These are phyloP conservation scores for Danaus chrysippus DNA, from an alignment of 2,888 invertebrate species.

Conservation along the genomic window DNA sequence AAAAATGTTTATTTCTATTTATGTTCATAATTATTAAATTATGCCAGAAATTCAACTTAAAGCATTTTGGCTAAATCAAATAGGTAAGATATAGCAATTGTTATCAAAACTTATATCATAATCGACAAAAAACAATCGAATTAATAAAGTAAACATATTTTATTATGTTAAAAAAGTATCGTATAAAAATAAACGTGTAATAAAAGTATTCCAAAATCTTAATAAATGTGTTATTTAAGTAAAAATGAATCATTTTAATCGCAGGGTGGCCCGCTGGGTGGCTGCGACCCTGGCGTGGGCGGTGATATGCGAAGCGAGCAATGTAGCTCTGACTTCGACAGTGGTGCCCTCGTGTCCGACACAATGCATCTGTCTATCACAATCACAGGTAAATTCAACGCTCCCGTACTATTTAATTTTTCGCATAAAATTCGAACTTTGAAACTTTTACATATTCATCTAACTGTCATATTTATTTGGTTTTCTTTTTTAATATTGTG, in stretches of 20 bases:
- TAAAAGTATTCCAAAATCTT: neutral
- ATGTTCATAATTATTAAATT: too few species aligned
- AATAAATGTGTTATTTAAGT: slow-evolving; percentile 6
- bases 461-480: neutral
- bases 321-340: slow-evolving; percentile 65
- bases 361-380: slow-evolving; percentile 92
- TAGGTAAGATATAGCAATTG: too few species aligned
- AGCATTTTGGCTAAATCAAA: too few species aligned
- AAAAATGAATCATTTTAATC: slow-evolving; percentile 5
- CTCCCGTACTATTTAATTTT: neutral
- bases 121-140: too few species aligned
- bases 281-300: slow-evolving; percentile 51
- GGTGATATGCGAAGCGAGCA: slow-evolving; percentile 48
- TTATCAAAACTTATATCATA: too few species aligned
- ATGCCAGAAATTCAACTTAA: too few species aligned
- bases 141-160: neutral
- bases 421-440: neutral
- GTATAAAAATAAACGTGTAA: neutral
- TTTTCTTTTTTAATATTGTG: too few species aligned
- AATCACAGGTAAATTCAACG: slow-evolving; percentile 84
- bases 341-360: slow-evolving; percentile 84
- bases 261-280: slow-evolving; percentile 61
- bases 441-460: neutral
- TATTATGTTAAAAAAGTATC: neutral
- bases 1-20: too few species aligned